Evolutionary conservation across 2,797 vertebrate genomes (phyloP).

Genomic region (Sebastes itinus): DNA sequence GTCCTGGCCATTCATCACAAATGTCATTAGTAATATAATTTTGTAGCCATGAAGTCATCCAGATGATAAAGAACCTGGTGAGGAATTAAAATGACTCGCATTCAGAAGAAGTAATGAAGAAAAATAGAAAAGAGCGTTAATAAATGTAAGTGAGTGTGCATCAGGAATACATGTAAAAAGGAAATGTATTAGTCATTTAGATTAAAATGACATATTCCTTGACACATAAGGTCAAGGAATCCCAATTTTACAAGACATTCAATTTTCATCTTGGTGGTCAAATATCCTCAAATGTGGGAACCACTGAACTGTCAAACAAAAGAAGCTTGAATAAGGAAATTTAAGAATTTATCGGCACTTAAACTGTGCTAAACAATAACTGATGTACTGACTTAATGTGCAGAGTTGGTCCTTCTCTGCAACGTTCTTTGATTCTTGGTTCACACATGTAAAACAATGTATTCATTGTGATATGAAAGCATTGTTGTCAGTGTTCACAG

Average conservation of each 20-base stretch:
- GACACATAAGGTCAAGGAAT: not conserved
- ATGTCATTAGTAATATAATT: conserved; percentile 51
- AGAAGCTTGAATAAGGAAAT: not conserved
- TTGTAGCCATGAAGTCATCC: conserved; percentile 13
- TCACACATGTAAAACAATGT: not conserved
- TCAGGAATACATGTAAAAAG: not conserved
- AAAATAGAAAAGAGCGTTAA: not conserved
- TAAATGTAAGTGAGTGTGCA: not conserved
- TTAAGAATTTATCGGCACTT: not conserved
- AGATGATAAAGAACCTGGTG: conserved; percentile 12
- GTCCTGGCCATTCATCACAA: conserved; percentile 39
- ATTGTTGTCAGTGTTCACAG: not conserved
- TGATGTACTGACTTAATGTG: not conserved
- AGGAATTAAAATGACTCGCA: not conserved
- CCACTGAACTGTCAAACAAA: not conserved
- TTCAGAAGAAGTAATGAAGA: not conserved
- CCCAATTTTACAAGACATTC: not conserved
- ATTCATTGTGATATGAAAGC: not conserved
- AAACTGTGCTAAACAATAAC: not conserved
- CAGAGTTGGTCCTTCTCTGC: not conserved
- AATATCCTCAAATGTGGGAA: not conserved
- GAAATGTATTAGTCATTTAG: not conserved
- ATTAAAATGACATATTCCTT: not conserved
- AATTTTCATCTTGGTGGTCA: not conserved
- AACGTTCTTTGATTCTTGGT: not conserved